Conservation (phyloP, 2,113 vertebrate species). For the Crotalus horridus region DNA sequence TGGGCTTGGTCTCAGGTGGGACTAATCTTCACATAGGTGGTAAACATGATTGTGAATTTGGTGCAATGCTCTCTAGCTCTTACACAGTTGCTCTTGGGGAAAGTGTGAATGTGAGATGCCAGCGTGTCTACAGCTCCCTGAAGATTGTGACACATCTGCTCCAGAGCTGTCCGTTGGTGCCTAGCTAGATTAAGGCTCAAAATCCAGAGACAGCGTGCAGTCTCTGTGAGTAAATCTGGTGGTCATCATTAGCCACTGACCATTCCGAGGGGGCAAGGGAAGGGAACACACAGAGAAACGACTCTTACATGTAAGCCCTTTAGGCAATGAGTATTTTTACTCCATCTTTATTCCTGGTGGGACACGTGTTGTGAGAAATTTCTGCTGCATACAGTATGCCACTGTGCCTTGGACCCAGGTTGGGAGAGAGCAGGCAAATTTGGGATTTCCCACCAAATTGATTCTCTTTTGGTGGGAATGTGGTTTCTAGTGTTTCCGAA, state of each 20-base stretch:
- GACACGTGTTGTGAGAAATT: not conserved
- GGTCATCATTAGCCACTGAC: not conserved
- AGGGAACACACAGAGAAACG: not conserved
- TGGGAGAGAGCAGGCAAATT: not conserved
- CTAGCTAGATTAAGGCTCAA: not conserved
- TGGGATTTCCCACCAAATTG: too few relatives aligned
- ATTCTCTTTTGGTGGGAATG: not conserved
- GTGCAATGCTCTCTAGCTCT: not conserved
- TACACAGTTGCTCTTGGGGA: not conserved
- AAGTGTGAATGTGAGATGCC: not conserved
- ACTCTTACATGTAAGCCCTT: not conserved
- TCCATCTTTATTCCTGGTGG: not conserved
- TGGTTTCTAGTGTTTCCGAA: not conserved
- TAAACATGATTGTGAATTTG: not conserved
- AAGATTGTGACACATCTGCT: not conserved
- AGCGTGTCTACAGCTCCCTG: not conserved
- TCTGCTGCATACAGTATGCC: not conserved
- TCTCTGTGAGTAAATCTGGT: not conserved
- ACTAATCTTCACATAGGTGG: not conserved
- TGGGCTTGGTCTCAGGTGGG: not conserved
- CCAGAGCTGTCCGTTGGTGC: too few relatives aligned
- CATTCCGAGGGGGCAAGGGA: fast-evolving
- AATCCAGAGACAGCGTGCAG: not conserved
- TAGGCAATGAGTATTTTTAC: not conserved
- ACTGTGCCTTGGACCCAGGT: not conserved